These are phyloP conservation scores for Sinocyclocheilus anshuiensis DNA, from an alignment of 2,113 vertebrate species.

Conservation along the genomic window DNA sequence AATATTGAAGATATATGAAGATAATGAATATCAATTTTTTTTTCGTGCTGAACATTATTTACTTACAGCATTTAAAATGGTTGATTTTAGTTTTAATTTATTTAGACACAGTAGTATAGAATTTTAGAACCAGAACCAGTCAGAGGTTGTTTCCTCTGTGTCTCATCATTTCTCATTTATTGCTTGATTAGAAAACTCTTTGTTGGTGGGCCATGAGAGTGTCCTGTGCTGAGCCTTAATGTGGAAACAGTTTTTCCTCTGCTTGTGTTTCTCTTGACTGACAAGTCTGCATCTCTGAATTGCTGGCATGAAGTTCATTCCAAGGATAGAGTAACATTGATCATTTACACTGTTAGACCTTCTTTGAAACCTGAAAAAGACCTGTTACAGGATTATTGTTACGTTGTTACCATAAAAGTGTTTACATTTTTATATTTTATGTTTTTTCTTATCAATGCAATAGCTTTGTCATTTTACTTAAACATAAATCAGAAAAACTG, in stretches of 20 bases:
- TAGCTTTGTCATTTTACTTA: not conserved
- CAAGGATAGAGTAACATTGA: not conserved
- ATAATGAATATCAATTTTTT: not conserved
- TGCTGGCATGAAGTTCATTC: not conserved
- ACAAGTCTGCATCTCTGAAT: not conserved
- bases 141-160: not conserved
- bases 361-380: not conserved
- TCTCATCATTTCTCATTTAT: not conserved
- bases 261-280: conserved; percentile 1
- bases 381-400: not conserved
- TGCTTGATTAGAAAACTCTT: conserved; percentile 9
- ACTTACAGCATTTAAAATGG: not conserved
- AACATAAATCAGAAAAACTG: not conserved
- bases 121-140: not conserved
- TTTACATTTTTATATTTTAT: not conserved
- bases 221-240: not conserved
- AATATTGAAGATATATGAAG: too few relatives aligned
- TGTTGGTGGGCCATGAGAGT: not conserved
- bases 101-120: not conserved
- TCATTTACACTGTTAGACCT: not conserved
- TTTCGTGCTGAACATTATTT: not conserved
- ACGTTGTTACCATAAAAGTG: not conserved
- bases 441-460: not conserved
- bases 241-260: not conserved
- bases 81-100: not conserved